Base-by-base conservation (phyloP, 37 sponge, comb jelly and placozoan genomes). In the Diacarnus erythraeanus region DNA sequence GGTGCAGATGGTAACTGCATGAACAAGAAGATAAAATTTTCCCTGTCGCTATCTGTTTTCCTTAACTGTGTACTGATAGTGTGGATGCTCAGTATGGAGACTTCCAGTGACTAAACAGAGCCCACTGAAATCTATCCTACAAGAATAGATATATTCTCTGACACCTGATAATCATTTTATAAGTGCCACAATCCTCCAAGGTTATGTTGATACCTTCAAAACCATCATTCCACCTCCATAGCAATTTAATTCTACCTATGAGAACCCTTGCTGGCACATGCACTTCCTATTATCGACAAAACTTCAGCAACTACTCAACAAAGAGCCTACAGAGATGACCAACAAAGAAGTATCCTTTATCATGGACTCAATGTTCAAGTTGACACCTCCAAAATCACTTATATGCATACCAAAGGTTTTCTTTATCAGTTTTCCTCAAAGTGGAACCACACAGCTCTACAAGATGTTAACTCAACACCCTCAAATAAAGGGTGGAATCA, bases 361-460 rank as follows among this genome's bases (percentile, higher is more conserved):
- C 33, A 64, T 78, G 65, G 43, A 51, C 30, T 23, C 40, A 1
- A 21, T 78, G 34, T 78, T 78, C 42, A 10, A 17, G 6, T 1
- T 58, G 37, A 51, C 33, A 51, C 30, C 41, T 1, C 57, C 33
- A 17, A 76, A 69, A 25, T 58, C 80, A 2, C 67, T 83, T 3
- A 44, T 74, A 29, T 90, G 91, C 41, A 22, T 90, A 18, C 91
- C 91, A 18, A 43, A 63, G 20, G 77, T 90, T n/a, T 90, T 64
- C 56, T 66, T 90, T 18, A 69, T 81, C 29, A 86, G 91, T 4
- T 90, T 85, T 65, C 86, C 91, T 37, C 81, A 76, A 38, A 81
- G 82, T 36, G 91, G 91, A 15, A 81, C 82, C 60, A 80, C 83
- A 21, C 77, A 71, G 69, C 60, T 90, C 18, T 85, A 85, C 67